These are phyloP conservation scores for Ctenopoma kingsleyae DNA, from an alignment of 2,797 vertebrate genomes.

Conservation along the genomic window DNA sequence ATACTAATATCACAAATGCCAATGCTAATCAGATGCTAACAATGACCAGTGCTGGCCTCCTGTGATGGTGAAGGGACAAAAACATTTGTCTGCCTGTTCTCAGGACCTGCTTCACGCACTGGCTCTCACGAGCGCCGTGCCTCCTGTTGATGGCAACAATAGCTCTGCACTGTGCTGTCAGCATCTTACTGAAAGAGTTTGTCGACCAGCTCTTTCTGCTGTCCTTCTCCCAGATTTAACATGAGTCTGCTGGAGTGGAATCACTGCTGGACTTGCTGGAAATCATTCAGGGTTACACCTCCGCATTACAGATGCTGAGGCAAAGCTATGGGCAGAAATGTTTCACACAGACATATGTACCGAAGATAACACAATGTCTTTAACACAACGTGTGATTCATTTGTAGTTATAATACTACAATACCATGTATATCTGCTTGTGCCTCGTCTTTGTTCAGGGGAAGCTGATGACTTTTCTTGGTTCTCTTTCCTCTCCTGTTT, in stretches of 20 bases:
- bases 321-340: slow-evolving; percentile 20
- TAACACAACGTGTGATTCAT: slow-evolving; percentile 11
- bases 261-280: slow-evolving; percentile 36
- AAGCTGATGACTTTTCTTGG: slow-evolving; percentile 71
- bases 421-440: slow-evolving; percentile 79
- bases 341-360: slow-evolving; percentile 28
- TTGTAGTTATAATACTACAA: slow-evolving; percentile 28
- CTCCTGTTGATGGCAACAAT: slow-evolving; percentile 73
- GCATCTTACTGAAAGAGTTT: slow-evolving; percentile 68
- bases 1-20: slow-evolving; percentile 80
- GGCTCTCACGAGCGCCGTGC: slow-evolving; percentile 40
- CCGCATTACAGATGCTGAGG: slow-evolving; percentile 9
- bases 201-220: slow-evolving; percentile 66
- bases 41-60: slow-evolving; percentile 68
- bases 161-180: slow-evolving; percentile 66
- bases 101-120: slow-evolving; percentile 31
- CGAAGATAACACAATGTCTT: slow-evolving; percentile 17
- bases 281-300: slow-evolving; percentile 38
- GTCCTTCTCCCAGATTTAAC: slow-evolving; percentile 55
- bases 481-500: slow-evolving; percentile 73
- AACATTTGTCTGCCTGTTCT: slow-evolving; percentile 60
- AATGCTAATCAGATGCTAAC: slow-evolving; percentile 78
- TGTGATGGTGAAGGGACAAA: slow-evolving; percentile 74
- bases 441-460: slow-evolving; percentile 77
- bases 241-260: slow-evolving; percentile 40